phyloP scores from a whole-genome alignment of 2,797 vertebrate species.

The Molothrus aeneus region DNA sequence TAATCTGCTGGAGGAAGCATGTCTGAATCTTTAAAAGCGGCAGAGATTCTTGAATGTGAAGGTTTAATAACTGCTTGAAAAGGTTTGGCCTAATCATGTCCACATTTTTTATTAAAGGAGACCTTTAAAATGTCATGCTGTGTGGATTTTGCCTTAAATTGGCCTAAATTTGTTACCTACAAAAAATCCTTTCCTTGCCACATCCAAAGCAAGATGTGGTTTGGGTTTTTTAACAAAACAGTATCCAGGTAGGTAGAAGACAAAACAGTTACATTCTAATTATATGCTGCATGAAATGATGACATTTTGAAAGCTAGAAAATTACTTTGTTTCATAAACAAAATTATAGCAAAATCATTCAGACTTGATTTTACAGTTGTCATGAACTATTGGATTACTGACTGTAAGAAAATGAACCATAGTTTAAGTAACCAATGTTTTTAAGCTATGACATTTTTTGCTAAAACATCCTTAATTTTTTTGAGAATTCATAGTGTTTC shows the following conservation, averaged over 20 bases:
- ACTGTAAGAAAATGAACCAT: slow-evolving; percentile 4
- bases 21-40: background rate
- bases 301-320: slow-evolving; percentile 38
- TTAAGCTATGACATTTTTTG: background rate
- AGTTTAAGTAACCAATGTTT: slow-evolving; percentile 3
- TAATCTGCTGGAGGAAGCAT: background rate
- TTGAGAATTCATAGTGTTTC: background rate
- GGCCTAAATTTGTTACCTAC: background rate
- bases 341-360: slow-evolving; percentile 18
- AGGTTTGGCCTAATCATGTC: background rate
- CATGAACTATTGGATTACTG: background rate
- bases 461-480: background rate
- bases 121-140: background rate
- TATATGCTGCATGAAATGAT: background rate
- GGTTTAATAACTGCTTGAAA: background rate
- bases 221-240: background rate
- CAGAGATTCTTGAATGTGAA: background rate
- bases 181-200: background rate
- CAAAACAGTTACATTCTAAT: slow-evolving; percentile 40
- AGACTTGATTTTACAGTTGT: background rate
- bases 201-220: background rate
- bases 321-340: slow-evolving; percentile 53
- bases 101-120: background rate
- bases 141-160: background rate
- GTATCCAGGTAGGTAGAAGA: background rate